A percentile compares a stretch with the other conserved stretches of the same genome.
phyloP scores from a whole-genome alignment of 2,888 invertebrate species.

The Petrolisthes manimaculis region DNA sequence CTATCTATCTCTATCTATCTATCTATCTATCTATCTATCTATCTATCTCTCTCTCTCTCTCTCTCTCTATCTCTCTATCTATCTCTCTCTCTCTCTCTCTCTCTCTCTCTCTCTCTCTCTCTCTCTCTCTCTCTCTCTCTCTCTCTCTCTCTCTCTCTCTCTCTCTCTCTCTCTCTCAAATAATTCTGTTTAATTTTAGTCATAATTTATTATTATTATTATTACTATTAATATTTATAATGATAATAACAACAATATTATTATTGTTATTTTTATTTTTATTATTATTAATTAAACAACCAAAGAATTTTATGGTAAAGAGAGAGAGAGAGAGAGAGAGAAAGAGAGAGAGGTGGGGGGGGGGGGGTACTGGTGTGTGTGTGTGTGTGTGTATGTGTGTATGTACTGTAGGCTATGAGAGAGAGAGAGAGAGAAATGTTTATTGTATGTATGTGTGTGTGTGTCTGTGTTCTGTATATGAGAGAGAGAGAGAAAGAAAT shows the following conservation, averaged over 20 bases:
- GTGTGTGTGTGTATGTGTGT: no score
- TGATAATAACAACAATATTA: neutral
- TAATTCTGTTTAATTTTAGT: neutral
- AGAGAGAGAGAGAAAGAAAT: no score
- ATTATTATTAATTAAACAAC: no score
- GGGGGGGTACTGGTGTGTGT: no score
- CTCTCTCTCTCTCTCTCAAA: neutral
- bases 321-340: no score
- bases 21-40: neutral
- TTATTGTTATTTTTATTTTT: no score
- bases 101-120: neutral
- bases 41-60: neutral
- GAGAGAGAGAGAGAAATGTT: no score
- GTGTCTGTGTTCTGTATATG: no score
- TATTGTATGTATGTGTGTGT: no score
- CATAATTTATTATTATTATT: neutral
- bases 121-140: neutral
- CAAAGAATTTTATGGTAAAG: no score
- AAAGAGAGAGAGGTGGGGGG: no score
- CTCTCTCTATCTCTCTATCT: neutral
- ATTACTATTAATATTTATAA: neutral
- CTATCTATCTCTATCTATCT: neutral
- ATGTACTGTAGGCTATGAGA: no score
- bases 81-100: neutral
- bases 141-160: neutral